phyloP scores from a whole-genome alignment of 2,888 invertebrate genomes.

The Zhengitettix transpicula region DNA sequence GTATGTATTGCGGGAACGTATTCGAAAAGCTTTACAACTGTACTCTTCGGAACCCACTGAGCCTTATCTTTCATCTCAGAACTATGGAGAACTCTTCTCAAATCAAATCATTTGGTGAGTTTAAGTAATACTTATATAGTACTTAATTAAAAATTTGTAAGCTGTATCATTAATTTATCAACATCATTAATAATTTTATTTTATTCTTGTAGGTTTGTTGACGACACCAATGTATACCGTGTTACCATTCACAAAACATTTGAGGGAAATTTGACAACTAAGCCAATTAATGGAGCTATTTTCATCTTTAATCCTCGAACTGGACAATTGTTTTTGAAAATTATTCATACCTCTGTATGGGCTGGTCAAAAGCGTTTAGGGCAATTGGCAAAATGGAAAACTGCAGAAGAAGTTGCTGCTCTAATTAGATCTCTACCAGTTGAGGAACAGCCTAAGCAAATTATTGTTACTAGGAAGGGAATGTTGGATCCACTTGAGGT shows the following conservation, averaged over 20 bases:
- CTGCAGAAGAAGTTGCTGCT: slow-evolving; percentile 99
- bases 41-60: slow-evolving; percentile 99
- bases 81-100: slow-evolving; percentile 98
- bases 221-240: slow-evolving; percentile 98
- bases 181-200: background rate
- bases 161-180: no score
- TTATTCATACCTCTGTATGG: slow-evolving; percentile 99
- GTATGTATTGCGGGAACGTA: slow-evolving; percentile 92
- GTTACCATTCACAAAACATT: slow-evolving; percentile 99
- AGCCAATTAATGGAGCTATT: slow-evolving; percentile 98
- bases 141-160: background rate
- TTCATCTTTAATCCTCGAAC: slow-evolving; percentile 99
- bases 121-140: background rate
- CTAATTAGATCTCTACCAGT: slow-evolving; percentile 96
- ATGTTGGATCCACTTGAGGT: slow-evolving; percentile 98
- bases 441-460: slow-evolving; percentile 99
- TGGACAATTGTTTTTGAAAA: slow-evolving; percentile 96
- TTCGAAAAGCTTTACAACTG: slow-evolving; percentile 93
- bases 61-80: slow-evolving; percentile 96
- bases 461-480: slow-evolving; percentile 98
- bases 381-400: slow-evolving; percentile 97
- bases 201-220: slow-evolving; percentile 56
- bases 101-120: slow-evolving; percentile 96
- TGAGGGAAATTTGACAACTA: slow-evolving; percentile 97
- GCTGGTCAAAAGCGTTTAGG: slow-evolving; percentile 99